Conservation (phyloP, 2,113 vertebrate genomes). For the Phaetusa simplex region DNA sequence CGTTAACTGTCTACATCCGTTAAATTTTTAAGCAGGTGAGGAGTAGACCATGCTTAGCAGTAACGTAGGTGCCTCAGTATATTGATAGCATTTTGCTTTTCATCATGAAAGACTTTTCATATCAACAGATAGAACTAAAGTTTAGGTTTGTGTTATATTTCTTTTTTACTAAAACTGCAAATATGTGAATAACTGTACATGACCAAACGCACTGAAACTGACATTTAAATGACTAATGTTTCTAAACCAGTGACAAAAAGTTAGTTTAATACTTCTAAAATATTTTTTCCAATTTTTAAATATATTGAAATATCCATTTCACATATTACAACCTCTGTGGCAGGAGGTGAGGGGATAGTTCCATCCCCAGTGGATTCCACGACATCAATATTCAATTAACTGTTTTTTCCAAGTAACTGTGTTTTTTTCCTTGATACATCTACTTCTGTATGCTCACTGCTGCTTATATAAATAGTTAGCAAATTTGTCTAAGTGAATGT, state of each 20-base stretch:
- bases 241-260: neutral
- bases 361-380: neutral
- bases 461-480: conserved; percentile 24
- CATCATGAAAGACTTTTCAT: neutral
- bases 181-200: neutral
- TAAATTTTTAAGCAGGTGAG: neutral
- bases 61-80: neutral
- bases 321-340: neutral
- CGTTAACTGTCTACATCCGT: neutral
- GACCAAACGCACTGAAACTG: neutral
- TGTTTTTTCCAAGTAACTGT: neutral
- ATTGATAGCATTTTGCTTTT: neutral
- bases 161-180: neutral
- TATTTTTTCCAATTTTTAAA: neutral
- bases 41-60: neutral
- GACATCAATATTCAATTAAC: neutral
- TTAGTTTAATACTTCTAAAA: neutral
- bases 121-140: neutral
- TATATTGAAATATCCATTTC: neutral
- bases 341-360: neutral
- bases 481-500: conserved; percentile 49
- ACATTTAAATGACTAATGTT: neutral
- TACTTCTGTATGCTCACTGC: neutral
- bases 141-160: neutral
- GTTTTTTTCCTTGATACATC: neutral